These are phyloP conservation scores for Pteronotus mesoamericanus DNA, from an alignment of 2,797 vertebrate species.

Conservation along the genomic window DNA sequence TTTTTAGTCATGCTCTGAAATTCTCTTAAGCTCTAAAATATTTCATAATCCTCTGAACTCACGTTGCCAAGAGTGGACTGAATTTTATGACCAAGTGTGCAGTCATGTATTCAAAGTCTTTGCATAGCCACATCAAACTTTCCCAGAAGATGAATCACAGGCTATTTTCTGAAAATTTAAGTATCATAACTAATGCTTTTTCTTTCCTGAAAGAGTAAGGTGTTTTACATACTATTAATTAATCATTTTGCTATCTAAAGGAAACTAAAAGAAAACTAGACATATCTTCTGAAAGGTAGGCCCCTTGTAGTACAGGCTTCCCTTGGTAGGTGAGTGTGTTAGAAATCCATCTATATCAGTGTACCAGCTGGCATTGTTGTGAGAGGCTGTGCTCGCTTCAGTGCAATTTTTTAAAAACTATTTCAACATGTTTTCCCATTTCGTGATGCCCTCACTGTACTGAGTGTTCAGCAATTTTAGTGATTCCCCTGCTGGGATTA, in stretches of 20 bases:
- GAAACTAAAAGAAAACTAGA: too few relatives aligned
- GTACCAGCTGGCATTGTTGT: too few relatives aligned
- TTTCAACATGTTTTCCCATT: too few relatives aligned
- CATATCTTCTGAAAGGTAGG: too few relatives aligned
- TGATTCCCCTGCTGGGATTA: too few relatives aligned
- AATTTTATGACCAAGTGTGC: neutral
- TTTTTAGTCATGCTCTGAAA: conserved; percentile 1
- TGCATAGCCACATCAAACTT: neutral
- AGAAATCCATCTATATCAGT: too few relatives aligned
- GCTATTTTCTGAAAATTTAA: conserved; percentile 32
- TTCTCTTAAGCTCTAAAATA: neutral
- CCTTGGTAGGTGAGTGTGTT: too few relatives aligned
- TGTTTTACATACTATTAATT: neutral
- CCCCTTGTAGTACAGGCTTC: too few relatives aligned
- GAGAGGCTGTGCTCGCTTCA: too few relatives aligned
- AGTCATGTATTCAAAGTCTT: neutral
- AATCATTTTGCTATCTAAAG: neutral
- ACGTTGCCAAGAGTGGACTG: neutral
- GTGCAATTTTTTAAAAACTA: too few relatives aligned
- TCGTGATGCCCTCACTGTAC: too few relatives aligned
- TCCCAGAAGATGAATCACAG: neutral
- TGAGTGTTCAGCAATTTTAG: too few relatives aligned
- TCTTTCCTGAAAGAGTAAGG: neutral
- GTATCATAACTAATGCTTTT: neutral
- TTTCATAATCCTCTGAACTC: conserved; percentile 16